Evolutionary conservation across 2,113 vertebrate species (phyloP).

Genomic region (Galemys pyrenaicus): DNA sequence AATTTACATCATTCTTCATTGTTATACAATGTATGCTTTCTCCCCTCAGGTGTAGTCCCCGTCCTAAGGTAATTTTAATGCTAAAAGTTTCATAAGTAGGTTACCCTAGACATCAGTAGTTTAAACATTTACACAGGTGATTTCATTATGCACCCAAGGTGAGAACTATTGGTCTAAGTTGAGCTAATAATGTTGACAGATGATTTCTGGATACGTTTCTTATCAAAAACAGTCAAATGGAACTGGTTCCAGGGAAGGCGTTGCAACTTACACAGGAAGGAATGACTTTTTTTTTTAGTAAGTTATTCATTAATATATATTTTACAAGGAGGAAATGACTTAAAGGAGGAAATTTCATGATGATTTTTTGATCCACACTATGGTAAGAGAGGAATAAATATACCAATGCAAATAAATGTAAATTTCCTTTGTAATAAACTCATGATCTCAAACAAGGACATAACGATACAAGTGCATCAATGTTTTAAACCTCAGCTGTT

Average conservation of each 20-base stretch:
- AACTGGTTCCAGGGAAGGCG: not conserved
- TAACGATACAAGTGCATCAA: not conserved
- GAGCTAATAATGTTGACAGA: not conserved
- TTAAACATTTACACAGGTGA: not conserved
- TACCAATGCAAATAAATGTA: not conserved
- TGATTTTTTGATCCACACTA: not conserved
- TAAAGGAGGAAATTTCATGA: not conserved
- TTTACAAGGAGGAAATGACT: no score
- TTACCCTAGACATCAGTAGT: not conserved
- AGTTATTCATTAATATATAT: no score
- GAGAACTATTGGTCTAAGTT: not conserved
- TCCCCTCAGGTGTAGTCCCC: no score
- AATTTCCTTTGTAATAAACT: not conserved
- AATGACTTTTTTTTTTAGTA: no score
- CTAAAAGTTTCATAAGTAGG: not conserved
- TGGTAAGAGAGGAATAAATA: not conserved
- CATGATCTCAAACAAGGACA: constrained; percentile 2
- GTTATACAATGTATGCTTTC: no score
- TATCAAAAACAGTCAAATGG: not conserved
- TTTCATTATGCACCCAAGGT: not conserved
- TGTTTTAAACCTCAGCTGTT: not conserved
- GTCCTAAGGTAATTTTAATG: no score
- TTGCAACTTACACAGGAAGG: not conserved
- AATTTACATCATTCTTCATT: no score
- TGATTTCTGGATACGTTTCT: not conserved